These are phyloP conservation scores for Alcis repandata DNA, from an alignment of 2,888 invertebrate species.

Conservation along the genomic window DNA sequence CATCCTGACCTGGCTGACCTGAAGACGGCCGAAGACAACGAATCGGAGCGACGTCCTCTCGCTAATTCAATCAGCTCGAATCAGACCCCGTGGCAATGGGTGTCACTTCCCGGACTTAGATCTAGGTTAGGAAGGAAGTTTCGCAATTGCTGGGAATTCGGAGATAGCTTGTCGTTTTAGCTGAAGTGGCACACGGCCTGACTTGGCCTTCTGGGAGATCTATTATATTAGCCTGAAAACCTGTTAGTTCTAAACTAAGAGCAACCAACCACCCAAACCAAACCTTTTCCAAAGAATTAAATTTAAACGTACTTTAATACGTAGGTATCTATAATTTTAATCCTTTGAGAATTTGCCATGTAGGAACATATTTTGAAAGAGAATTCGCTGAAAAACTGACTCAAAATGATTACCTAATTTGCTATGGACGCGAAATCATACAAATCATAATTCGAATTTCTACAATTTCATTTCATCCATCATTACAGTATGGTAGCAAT, in stretches of 20 bases:
- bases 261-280: background rate
- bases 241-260: background rate
- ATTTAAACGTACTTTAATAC: no score
- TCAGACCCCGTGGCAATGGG: constrained; percentile 24
- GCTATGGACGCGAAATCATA: background rate
- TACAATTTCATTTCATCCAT: constrained; percentile 45
- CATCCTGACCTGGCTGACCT: constrained; percentile 51
- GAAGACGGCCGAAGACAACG: constrained; percentile 54
- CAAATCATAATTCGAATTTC: constrained; percentile 16
- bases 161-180: background rate
- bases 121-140: constrained; percentile 29
- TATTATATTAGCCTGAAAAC: background rate
- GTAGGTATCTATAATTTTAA: no score
- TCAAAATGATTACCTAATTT: background rate
- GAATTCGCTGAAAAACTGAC: background rate
- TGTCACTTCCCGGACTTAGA: constrained; percentile 53
- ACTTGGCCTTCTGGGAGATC: background rate
- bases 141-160: constrained; percentile 4
- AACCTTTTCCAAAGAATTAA: no score
- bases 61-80: constrained; percentile 74
- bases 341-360: background rate
- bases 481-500: constrained; percentile 47
- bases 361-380: background rate
- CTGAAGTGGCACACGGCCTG: background rate
- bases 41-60: constrained; percentile 64